phyloP scores from a whole-genome alignment of 2,113 vertebrate species.

The Seriola quinqueradiata region DNA sequence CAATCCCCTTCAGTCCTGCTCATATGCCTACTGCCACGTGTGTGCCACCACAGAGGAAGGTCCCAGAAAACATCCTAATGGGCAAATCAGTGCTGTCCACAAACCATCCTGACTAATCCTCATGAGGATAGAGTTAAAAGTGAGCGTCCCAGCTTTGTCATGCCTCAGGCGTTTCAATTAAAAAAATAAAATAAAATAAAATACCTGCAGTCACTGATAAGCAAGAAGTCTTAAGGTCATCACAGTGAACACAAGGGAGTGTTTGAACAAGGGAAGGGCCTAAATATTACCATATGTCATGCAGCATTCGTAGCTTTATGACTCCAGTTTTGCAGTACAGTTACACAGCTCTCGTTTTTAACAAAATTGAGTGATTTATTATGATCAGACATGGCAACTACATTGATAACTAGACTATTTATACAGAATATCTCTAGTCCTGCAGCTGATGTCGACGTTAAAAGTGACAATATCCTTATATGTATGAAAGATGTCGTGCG shows the following conservation, averaged over 20 bases:
- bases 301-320: neutral
- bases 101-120: conserved; percentile 20
- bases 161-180: conserved; percentile 24
- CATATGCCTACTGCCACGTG: neutral
- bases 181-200: neutral
- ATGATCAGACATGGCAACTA: neutral
- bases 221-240: conserved; percentile 36
- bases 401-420: neutral
- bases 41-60: neutral
- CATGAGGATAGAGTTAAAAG: neutral
- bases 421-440: too few species aligned
- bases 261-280: conserved; percentile 25
- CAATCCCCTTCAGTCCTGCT: neutral
- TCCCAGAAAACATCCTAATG: conserved; percentile 9
- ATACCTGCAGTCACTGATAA: conserved; percentile 14
- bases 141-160: conserved; percentile 43
- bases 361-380: neutral
- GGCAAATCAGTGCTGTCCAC: conserved; percentile 11
- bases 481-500: neutral
- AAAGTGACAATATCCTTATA: neutral
- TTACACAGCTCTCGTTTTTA: neutral
- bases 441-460: neutral
- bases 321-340: neutral
- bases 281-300: conserved; percentile 1
- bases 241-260: conserved; percentile 10